Percentiles rank a stretch among this genome's conserved stretches.
Conservation (phyloP, 2,113 vertebrate genomes). For the Elgaria multicarinata region DNA sequence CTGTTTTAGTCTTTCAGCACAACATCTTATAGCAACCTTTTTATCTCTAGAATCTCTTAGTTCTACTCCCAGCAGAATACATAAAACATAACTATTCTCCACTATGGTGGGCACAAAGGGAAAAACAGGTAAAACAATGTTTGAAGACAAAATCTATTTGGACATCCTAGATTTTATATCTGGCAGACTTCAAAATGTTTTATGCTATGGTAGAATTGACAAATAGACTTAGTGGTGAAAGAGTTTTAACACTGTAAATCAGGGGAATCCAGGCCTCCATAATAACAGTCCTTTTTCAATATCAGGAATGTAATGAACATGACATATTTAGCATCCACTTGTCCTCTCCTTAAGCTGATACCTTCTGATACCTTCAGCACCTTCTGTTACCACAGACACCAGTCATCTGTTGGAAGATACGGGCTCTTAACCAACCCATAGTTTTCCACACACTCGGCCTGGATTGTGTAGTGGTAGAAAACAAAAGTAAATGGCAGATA, state of each 20-base stretch:
- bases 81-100: slow-evolving; percentile 59
- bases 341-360: not conserved
- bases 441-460: not conserved
- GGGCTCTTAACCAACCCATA: not conserved
- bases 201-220: slow-evolving; percentile 36
- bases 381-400: not conserved
- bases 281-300: not conserved
- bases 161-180: slow-evolving; percentile 67
- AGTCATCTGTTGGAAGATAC: not conserved
- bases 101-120: slow-evolving; percentile 55
- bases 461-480: not conserved
- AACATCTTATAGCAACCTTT: slow-evolving; percentile 52
- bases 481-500: not conserved
- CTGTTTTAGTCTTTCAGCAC: slow-evolving; percentile 64
- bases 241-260: slow-evolving; percentile 23
- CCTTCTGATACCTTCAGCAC: not conserved
- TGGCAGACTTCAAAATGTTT: slow-evolving; percentile 47
- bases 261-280: not conserved
- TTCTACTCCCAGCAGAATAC: slow-evolving; percentile 59
- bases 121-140: slow-evolving; percentile 59
- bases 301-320: not conserved
- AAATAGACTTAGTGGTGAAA: slow-evolving; percentile 49
- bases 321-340: not conserved
- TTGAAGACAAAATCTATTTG: slow-evolving; percentile 65
- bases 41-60: slow-evolving; percentile 62